These are phyloP conservation scores for Harlomillsia oculata DNA, from an alignment of 1,140 invertebrate species.

Conservation along the genomic window DNA sequence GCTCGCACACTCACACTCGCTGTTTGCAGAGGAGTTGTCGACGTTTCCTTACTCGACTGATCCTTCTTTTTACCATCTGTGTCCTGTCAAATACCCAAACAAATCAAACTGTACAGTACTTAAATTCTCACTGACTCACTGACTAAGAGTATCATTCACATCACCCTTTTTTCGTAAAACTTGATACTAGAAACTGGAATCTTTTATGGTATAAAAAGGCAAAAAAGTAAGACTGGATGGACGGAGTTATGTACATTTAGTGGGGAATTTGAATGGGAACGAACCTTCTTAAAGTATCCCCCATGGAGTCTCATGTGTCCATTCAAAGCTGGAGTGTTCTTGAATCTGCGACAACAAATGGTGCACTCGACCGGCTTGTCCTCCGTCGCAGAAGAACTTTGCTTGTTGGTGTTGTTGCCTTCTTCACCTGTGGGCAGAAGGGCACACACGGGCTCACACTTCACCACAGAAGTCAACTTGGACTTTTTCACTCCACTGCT, in stretches of 20 bases:
- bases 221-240: no score
- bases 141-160: neutral
- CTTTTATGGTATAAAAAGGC: no score
- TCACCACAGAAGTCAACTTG: slow-evolving; percentile 23
- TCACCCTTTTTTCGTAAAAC: no score
- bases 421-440: slow-evolving; percentile 9
- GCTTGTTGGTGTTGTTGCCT: no score
- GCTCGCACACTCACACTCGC: slow-evolving; percentile 76
- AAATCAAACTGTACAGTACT: neutral
- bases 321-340: slow-evolving; percentile 92
- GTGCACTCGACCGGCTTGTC: slow-evolving; percentile 84
- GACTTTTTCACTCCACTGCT: slow-evolving; percentile 9
- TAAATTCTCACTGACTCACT: neutral
- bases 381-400: slow-evolving; percentile 39
- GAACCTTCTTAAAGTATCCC: slow-evolving; percentile 88
- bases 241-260: no score
- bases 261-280: neutral
- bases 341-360: slow-evolving; percentile 86
- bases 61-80: slow-evolving; percentile 73
- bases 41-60: slow-evolving; percentile 58
- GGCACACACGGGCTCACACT: slow-evolving; percentile 3
- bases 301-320: slow-evolving; percentile 94
- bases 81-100: slow-evolving; percentile 50
- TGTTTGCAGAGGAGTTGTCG: slow-evolving; percentile 70
- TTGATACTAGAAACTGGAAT: no score